Percentiles rank a stretch among this genome's conserved stretches.
Conservation (phyloP, 2,797 vertebrate genomes). For the Gambelia wislizenii region DNA sequence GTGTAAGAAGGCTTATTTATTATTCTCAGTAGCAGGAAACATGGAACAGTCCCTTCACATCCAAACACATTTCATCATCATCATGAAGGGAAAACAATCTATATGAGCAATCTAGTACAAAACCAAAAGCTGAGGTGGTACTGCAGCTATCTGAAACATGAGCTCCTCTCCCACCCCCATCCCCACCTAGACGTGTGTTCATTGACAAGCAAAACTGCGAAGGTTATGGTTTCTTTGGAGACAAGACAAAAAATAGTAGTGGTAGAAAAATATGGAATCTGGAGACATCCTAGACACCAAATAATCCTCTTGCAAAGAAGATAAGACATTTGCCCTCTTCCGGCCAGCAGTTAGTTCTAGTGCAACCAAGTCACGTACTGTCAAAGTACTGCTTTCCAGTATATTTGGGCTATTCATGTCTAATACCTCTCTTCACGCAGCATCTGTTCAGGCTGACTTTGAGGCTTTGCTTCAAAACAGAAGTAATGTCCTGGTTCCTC, state of each 20-base stretch:
- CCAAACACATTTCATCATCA: conserved; percentile 58
- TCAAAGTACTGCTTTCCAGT: conserved; percentile 4
- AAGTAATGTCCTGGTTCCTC: neutral
- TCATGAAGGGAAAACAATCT: conserved; percentile 66
- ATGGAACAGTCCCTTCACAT: conserved; percentile 67
- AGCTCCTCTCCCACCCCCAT: conserved; percentile 21
- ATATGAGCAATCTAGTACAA: conserved; percentile 48
- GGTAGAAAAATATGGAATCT: conserved; percentile 37
- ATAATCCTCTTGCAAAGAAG: conserved; percentile 10
- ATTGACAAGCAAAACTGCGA: conserved; percentile 43
- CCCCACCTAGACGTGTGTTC: conserved; percentile 19
- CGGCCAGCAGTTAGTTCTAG: neutral
- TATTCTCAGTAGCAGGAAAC: conserved; percentile 78
- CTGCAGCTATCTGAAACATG: conserved; percentile 49
- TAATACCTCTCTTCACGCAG: conserved; percentile 5
- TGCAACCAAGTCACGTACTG: neutral
- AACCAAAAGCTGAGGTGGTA: conserved; percentile 48
- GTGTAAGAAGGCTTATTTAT: conserved; percentile 70
- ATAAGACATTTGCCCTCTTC: neutral
- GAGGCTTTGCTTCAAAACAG: conserved; percentile 11
- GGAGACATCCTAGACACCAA: conserved; percentile 40
- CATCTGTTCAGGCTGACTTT: neutral
- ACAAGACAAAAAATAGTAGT: conserved; percentile 47
- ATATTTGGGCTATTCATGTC: neutral
- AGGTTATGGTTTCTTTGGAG: conserved; percentile 39